These are phyloP conservation scores for Caenorhabditis macrosperma DNA, from an alignment of 2,888 invertebrate genomes.

Conservation along the genomic window DNA sequence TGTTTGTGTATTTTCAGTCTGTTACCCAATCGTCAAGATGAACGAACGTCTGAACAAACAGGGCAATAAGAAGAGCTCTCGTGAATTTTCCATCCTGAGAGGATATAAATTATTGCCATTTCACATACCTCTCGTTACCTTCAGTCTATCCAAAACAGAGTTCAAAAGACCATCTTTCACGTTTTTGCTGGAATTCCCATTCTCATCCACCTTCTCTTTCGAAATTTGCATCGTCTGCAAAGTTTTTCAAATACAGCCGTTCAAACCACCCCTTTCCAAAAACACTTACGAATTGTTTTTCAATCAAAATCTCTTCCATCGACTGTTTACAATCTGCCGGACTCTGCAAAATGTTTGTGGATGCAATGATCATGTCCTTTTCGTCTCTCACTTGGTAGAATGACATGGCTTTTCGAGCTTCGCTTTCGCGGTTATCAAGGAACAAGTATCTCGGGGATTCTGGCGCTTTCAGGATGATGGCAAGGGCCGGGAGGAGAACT, in stretches of 20 bases:
- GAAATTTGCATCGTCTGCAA: constrained; percentile 48
- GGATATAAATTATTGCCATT: not conserved
- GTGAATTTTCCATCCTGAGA: constrained; percentile 70
- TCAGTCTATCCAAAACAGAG: constrained; percentile 30
- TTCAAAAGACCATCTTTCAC: constrained; percentile 1
- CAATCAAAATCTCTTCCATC: constrained; percentile 57
- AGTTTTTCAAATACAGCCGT: constrained; percentile 4
- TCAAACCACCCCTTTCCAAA: not conserved
- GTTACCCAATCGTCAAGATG: constrained; percentile 78
- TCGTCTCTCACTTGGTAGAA: constrained; percentile 66
- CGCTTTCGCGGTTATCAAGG: constrained; percentile 63
- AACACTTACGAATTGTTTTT: constrained; percentile 56
- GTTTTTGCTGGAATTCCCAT: constrained; percentile 51
- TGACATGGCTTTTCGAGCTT: constrained; percentile 66
- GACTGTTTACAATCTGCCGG: constrained; percentile 57
- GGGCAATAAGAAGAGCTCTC: constrained; percentile 71
- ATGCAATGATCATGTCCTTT: not conserved
- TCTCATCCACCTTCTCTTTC: constrained; percentile 55
- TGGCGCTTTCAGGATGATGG: constrained; percentile 66
- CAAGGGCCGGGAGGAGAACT: constrained; percentile 65
- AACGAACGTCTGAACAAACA: constrained; percentile 74
- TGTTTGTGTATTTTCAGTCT: not conserved
- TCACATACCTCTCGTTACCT: constrained; percentile 1
- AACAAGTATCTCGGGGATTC: constrained; percentile 75
- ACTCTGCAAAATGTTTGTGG: constrained; percentile 33